Evolutionary conservation across 2,797 vertebrate species (phyloP).

Genomic region (Momotus momota): DNA sequence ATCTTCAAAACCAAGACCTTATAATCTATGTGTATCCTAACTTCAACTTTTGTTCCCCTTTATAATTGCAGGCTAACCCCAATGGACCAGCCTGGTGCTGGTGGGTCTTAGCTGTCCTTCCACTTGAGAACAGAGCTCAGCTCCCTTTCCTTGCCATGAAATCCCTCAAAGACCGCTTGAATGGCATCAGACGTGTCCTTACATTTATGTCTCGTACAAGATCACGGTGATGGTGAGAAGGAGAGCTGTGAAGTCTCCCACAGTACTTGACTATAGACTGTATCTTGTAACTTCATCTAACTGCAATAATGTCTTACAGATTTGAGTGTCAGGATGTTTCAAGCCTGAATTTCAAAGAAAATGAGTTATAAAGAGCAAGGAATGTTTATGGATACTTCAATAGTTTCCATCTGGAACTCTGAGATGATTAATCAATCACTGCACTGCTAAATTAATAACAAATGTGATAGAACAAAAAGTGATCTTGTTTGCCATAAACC

Average conservation of each 20-base stretch:
- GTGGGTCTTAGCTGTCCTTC: constrained; percentile 86
- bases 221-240: constrained; percentile 53
- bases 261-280: constrained; percentile 36
- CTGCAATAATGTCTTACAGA: constrained; percentile 78
- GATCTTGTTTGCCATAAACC: constrained; percentile 70
- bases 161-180: constrained; percentile 82
- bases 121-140: constrained; percentile 84
- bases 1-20: not conserved
- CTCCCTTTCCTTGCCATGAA: constrained; percentile 85
- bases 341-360: constrained; percentile 47
- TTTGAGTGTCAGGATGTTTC: constrained; percentile 29
- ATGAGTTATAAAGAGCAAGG: constrained; percentile 51
- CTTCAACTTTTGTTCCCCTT: not conserved
- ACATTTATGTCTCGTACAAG: constrained; percentile 79
- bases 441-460: constrained; percentile 70
- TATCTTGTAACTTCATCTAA: constrained; percentile 66
- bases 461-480: constrained; percentile 69
- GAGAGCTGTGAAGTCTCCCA: constrained; percentile 4
- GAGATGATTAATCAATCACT: constrained; percentile 69
- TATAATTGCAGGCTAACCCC: constrained; percentile 76
- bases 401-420: constrained; percentile 56
- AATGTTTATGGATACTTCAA: constrained; percentile 59
- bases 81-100: constrained; percentile 87
- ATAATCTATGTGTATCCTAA: not conserved
- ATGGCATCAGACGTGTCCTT: constrained; percentile 80